Base-by-base conservation (phyloP, 2,888 invertebrate genomes). In the Leptinotarsa rubiginosa region DNA sequence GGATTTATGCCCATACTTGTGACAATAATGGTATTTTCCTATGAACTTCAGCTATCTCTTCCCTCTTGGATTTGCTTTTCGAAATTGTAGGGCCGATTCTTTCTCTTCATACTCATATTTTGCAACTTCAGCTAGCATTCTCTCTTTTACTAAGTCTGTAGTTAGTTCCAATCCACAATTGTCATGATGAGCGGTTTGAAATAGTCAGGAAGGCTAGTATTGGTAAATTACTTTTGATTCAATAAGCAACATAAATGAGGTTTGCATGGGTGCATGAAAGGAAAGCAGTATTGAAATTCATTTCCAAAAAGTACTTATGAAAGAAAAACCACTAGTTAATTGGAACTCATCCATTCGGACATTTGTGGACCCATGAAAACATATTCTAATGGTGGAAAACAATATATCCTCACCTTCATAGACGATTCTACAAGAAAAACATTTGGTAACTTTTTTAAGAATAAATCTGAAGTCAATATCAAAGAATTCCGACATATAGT, bases 111-210 rank as follows among this genome's bases (percentile, higher is more conserved):
- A 13, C 13, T 22, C 56, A 56, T 56, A 56, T 13, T 56, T 22
- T 20, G 22, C 15, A 12, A 13, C 22, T 56, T 56, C 22, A 20
- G 56, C 56, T 56, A 56, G 20, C 13, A 56, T 13, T 20, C 22
- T 56, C 20, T 56, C 22, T 15, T 56, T 22, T 2, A 56, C 56
- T 13, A 56, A 13, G 13, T 56, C 3, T 47, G 15, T 65, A 1
- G 65, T 65, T 3, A 65, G 22, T 49, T 65, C 22, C 41, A 47
- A 7, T 22, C 65, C 49, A 47, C 49, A 12, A 65, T 15, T 65
- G 65, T 49, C 47, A 65, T 47, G 41, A 49, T 65, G 20, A 65
- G 22, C 1, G 47, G 65, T 65, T 41, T 65, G 12, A 18, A 65
- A 49, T 47, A 12, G 18, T 65, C 49, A 12, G 65, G 65, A 52